These are phyloP conservation scores for Acromyrmex charruanus DNA, from an alignment of 1,140 invertebrate genomes.

Conservation along the genomic window DNA sequence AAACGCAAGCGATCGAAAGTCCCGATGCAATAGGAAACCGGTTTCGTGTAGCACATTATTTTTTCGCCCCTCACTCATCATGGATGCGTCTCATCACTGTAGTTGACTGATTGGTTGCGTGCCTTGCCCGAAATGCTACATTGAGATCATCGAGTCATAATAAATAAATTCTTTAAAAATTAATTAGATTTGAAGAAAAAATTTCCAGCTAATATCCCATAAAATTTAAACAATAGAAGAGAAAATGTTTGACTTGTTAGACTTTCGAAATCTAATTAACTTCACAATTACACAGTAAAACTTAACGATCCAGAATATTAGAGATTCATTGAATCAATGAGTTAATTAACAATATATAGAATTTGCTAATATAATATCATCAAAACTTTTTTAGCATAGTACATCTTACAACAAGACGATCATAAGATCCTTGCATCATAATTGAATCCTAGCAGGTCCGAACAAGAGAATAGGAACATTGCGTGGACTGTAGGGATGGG, in stretches of 20 bases:
- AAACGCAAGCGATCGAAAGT: constrained; percentile 54
- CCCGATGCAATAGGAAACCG: constrained; percentile 70
- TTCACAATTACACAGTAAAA: not conserved
- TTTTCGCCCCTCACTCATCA: constrained; percentile 63
- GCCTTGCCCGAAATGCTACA: not conserved
- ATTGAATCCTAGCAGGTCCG: constrained; percentile 72
- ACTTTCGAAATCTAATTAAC: not conserved
- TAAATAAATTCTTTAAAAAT: constrained; percentile 37
- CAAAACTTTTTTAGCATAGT: constrained; percentile 27
- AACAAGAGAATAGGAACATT: constrained; percentile 61
- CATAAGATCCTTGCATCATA: constrained; percentile 72
- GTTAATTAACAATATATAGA: not conserved
- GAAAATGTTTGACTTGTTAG: not conserved
- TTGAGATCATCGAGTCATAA: not conserved
- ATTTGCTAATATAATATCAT: not conserved
- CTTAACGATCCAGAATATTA: not conserved
- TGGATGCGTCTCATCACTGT: constrained; percentile 60
- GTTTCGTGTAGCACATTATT: constrained; percentile 69
- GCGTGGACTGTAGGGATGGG: constrained; percentile 54
- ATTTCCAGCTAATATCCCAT: not conserved
- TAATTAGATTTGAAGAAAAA: not conserved
- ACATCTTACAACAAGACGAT: constrained; percentile 46
- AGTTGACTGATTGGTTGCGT: constrained; percentile 65
- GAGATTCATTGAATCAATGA: not conserved
- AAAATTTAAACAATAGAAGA: not conserved